Evolutionary conservation across 2,888 invertebrate species (phyloP).

Genomic region (Crossocerus cetratus): DNA sequence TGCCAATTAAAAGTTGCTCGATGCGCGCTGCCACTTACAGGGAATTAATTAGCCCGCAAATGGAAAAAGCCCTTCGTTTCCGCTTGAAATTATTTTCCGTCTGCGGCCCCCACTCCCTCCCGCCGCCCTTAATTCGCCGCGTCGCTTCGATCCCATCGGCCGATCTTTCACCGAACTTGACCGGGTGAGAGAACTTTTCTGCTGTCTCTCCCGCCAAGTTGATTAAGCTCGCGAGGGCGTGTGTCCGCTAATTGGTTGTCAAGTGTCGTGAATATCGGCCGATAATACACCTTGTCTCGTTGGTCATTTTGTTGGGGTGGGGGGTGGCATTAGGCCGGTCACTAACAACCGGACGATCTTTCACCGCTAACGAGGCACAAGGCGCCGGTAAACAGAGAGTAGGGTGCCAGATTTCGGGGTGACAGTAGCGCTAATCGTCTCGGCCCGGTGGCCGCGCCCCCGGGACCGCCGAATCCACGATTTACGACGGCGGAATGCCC

Average conservation of each 20-base stretch:
- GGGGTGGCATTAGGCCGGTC: slow-evolving; percentile 10
- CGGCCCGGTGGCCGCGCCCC: not conserved
- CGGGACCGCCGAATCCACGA: slow-evolving; percentile 27
- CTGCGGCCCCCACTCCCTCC: too few species aligned
- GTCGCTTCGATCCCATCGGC: too few species aligned
- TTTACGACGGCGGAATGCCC: slow-evolving; percentile 26
- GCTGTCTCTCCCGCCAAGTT: not conserved
- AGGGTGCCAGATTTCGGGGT: slow-evolving; percentile 5
- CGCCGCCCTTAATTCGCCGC: too few species aligned
- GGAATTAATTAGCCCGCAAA: too few species aligned
- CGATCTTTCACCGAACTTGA: too few species aligned
- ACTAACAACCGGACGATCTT: slow-evolving; percentile 15
- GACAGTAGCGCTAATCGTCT: slow-evolving; percentile 27
- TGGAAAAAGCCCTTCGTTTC: too few species aligned
- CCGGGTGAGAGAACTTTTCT: too few species aligned
- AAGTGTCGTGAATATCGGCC: slow-evolving; percentile 3
- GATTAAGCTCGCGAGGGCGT: not conserved
- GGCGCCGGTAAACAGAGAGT: slow-evolving; percentile 22
- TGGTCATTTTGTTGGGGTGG: slow-evolving; percentile 13
- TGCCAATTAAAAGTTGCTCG: too few species aligned
- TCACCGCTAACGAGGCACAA: slow-evolving; percentile 28
- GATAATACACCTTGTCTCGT: not conserved
- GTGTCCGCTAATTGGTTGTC: slow-evolving; percentile 11
- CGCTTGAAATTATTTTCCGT: too few species aligned
- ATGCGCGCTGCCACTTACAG: too few species aligned